Base-by-base conservation (phyloP, 1,140 invertebrate species). In the Musca vetustissima region DNA sequence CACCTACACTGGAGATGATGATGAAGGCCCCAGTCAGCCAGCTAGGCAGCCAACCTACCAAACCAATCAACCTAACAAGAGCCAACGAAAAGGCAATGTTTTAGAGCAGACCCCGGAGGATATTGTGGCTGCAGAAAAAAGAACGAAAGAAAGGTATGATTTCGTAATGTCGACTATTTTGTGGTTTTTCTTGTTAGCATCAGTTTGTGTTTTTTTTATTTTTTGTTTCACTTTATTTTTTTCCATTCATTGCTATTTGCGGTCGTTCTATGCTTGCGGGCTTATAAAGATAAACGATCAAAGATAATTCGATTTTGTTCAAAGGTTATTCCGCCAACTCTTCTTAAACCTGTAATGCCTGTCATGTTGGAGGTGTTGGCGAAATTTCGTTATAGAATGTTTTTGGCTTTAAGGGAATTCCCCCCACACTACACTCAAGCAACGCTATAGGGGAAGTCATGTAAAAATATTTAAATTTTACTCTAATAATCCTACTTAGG, bases 211-310 rank as follows among this genome's bases (percentile, higher is more conserved):
- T n/a, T n/a, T n/a, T n/a, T n/a, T n/a, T n/a, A n/a, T 28, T 43
- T 43, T 43, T 43, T 43, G 6, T 43, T 13, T 43, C 36, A 19
- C 57, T 36, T 36, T 14, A 22, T 9, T 17, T 65, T 50, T 8
- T 49, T 49, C 49, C 49, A 14, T 19, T 36, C 8, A 8, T 65
- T 65, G 43, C 36, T 4, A 28, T 47, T 64, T 47, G 4, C 36
- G 4, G 36, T 43, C 13, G 36, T 43, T 43, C 36, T 43, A 47
- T 36, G 64, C 47, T 22, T 15, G 7, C 47, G 15, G 43, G 22
- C 24, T 48, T 47, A 28, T 24, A 49, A 50, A 67, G 65, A 67
- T 67, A 28, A 28, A 67, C 65, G 65, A 67, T 67, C 22, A 67
- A 36, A 67, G 65, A 67, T 67, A 65, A 66, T 49, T 49, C 43